A percentile compares a stretch with the other conserved stretches of the same genome.
phyloP scores from a whole-genome alignment of 2,113 vertebrate species.

The Gopherus flavomarginatus region DNA sequence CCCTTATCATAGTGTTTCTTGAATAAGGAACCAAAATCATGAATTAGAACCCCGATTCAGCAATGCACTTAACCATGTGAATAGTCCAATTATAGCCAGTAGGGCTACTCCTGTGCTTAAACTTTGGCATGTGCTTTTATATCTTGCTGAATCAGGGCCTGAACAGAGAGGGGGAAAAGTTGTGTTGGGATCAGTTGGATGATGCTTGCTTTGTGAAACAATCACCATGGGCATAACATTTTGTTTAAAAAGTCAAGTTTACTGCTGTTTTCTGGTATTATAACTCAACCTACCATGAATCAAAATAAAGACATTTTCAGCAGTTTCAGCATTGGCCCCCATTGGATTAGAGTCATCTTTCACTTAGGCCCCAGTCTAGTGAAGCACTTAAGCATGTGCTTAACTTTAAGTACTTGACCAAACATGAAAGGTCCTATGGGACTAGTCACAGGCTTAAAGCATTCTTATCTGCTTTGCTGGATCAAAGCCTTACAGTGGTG shows the following conservation, averaged over 20 bases:
- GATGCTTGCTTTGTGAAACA: neutral
- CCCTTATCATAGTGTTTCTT: neutral
- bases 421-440: accelerated
- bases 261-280: neutral
- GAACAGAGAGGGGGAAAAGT: accelerated
- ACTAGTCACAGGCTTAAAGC: neutral
- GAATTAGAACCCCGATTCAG: neutral
- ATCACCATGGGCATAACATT: accelerated
- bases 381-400: neutral
- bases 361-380: neutral
- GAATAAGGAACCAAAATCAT: neutral
- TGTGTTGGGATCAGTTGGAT: neutral
- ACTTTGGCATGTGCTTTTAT: neutral
- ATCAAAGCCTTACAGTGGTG: neutral
- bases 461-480: neutral
- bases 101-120: neutral
- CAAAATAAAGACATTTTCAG: slow-evolving; percentile 39
- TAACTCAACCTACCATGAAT: neutral
- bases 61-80: neutral
- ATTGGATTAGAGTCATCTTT: neutral
- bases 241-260: neutral
- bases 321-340: slow-evolving; percentile 5
- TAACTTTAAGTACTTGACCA: neutral
- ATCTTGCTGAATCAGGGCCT: neutral
- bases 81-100: neutral